Evolutionary conservation across 2,797 vertebrate species (phyloP), one percentile per base, ranked within the genome.

Genomic region (Anguilla megastoma): DNA sequence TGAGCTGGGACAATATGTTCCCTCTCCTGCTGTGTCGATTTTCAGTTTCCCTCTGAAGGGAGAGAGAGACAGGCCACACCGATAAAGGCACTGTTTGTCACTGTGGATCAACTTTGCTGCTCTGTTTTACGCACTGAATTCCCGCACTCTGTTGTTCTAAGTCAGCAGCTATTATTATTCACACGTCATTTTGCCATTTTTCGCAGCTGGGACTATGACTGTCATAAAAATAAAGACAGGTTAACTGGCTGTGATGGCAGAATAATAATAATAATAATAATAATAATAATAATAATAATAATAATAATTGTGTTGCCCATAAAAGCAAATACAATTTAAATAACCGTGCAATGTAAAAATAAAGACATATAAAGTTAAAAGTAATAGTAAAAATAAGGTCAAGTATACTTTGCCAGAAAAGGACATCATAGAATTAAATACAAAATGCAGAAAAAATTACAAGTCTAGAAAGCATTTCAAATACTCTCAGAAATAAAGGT

Each of bases 1-100:
- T 84, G 86, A 88, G 48, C 88, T 36, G 45, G 76, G 41, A 48
- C 76, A 88, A 86, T 88, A 85, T 86, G 87, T 86, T 87, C 86
- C 16, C 45, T 82, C 36, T 86, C 48, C 54, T 52, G 79, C 48
- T 27, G 58, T 16, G 33, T 36, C 30, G 27, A 24, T 48, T 66
- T 30, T 45, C 27, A 41, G 33, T 8, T 85, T 21, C 48, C 27
- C 50, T 76, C 83, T 74, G 60, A 50, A 63, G 74, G 54, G 21
- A 6, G 33, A 58, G 18, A 45, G 45, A 80, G 76, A 52, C 12
- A 45, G 21, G 24, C 21, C 45, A 45, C 41, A 27, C 41, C 79
- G n/a, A 50, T 50, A 82, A 48, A 48, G 6, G 45, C 79, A 50
- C 45, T 50, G 79, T 82, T 82, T 48, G 50, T 14, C 27, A 6